These are phyloP conservation scores for Cyrtonyx montezumae DNA, from an alignment of 2,113 vertebrate genomes.

Conservation along the genomic window DNA sequence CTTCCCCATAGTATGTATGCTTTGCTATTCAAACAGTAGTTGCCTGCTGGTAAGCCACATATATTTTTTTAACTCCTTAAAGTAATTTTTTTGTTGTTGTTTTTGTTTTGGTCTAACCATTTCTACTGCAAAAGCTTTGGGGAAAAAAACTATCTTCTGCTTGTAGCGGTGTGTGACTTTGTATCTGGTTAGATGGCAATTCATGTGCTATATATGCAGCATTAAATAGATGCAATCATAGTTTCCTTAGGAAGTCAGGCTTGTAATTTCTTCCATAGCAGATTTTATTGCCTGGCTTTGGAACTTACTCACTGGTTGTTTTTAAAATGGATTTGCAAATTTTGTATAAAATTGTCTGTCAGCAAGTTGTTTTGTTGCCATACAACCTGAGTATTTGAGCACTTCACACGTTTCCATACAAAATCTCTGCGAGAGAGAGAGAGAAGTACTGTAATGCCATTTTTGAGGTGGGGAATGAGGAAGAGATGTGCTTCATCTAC, in stretches of 20 bases:
- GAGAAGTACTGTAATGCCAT: background rate
- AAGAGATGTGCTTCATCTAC: background rate
- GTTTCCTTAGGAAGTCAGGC: background rate
- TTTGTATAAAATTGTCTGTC: background rate
- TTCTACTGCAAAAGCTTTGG: background rate
- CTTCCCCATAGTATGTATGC: background rate
- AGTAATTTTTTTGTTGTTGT: background rate
- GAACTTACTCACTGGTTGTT: background rate
- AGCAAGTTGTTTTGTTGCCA: background rate
- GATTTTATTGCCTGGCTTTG: background rate
- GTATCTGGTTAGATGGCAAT: background rate
- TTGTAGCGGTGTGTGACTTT: background rate
- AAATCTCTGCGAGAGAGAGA: background rate
- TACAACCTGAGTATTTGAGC: background rate
- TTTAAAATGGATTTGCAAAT: background rate
- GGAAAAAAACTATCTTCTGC: background rate
- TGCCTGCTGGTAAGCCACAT: background rate
- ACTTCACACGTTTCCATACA: background rate
- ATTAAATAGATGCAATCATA: too few relatives aligned
- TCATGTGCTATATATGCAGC: background rate
- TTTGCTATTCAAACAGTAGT: background rate
- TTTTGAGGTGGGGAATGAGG: background rate
- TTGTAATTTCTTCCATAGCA: background rate
- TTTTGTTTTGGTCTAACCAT: background rate
- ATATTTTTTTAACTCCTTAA: background rate